phyloP scores from a whole-genome alignment of 64 coral and sea anemone species.

The Acropora yongei region DNA sequence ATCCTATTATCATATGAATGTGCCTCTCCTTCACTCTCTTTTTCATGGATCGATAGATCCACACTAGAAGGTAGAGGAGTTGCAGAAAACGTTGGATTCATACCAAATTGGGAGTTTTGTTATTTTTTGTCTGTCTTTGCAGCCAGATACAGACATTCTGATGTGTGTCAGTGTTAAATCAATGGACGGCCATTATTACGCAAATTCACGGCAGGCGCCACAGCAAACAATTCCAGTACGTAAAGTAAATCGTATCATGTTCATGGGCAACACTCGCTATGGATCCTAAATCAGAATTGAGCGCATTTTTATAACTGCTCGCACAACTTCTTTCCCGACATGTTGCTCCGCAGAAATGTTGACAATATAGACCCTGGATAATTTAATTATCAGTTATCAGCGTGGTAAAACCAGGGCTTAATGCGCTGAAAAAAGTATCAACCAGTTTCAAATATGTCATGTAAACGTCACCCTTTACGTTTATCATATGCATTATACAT shows the following conservation, averaged over 20 bases:
- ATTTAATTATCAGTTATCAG: too few relatives aligned
- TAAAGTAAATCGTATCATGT: not conserved
- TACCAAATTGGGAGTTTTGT: not conserved
- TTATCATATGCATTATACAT: too few relatives aligned
- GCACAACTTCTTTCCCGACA: too few relatives aligned
- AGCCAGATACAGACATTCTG: conserved; percentile 19
- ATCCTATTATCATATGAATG: not conserved
- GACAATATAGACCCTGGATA: too few relatives aligned
- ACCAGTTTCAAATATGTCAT: too few relatives aligned
- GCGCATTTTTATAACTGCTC: too few relatives aligned
- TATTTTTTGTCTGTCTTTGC: not conserved
- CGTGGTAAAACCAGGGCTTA: too few relatives aligned
- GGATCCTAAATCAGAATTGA: too few relatives aligned
- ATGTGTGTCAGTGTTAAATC: not conserved
- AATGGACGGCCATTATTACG: conserved; percentile 15
- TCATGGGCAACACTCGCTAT: too few relatives aligned
- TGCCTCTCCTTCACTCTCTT: not conserved
- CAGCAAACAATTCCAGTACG: not conserved
- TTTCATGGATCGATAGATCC: not conserved
- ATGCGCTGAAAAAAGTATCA: too few relatives aligned
- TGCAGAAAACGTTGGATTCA: not conserved
- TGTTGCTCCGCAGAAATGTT: too few relatives aligned
- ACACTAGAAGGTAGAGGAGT: not conserved
- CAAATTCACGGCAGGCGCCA: not conserved
- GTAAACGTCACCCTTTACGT: too few relatives aligned